Percentiles rank a stretch among this genome's conserved stretches.
Evolutionary conservation across 2,797 vertebrate species (phyloP).

Genomic region (Hafferia zeledoni): DNA sequence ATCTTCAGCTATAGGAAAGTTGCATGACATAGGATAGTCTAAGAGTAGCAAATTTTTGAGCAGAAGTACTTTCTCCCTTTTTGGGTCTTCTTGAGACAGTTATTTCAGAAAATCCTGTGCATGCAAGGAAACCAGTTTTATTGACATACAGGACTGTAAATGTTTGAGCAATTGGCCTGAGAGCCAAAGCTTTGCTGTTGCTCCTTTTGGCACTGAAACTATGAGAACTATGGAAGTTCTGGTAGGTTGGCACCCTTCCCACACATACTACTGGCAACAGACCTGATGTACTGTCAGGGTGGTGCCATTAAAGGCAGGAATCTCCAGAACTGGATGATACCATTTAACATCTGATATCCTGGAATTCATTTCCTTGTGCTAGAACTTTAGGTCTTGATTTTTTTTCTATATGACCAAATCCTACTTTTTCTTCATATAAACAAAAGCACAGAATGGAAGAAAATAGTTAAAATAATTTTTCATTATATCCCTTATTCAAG

Average conservation of each 20-base stretch:
- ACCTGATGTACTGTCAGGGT: fast-evolving
- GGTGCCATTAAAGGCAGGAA: background rate
- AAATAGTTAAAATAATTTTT: background rate
- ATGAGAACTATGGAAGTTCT: background rate
- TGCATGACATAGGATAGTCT: background rate
- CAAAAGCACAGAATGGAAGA: background rate
- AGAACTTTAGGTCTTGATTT: background rate
- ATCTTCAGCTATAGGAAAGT: background rate
- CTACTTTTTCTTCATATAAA: background rate
- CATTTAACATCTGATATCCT: fast-evolving
- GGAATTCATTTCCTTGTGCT: background rate
- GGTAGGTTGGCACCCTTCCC: background rate
- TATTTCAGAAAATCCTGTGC: background rate
- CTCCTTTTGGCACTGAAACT: background rate
- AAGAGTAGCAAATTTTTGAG: background rate
- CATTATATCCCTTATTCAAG: background rate
- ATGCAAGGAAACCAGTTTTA: background rate
- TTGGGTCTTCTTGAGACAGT: background rate
- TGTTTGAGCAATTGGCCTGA: background rate
- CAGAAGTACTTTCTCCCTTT: background rate
- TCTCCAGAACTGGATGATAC: background rate
- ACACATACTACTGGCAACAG: background rate
- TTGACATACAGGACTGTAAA: background rate
- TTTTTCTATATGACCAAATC: background rate
- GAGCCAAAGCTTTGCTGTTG: background rate